Evolutionary conservation across 2,797 vertebrate genomes (phyloP).

Genomic region (Parauchenoglanis ngamensis): DNA sequence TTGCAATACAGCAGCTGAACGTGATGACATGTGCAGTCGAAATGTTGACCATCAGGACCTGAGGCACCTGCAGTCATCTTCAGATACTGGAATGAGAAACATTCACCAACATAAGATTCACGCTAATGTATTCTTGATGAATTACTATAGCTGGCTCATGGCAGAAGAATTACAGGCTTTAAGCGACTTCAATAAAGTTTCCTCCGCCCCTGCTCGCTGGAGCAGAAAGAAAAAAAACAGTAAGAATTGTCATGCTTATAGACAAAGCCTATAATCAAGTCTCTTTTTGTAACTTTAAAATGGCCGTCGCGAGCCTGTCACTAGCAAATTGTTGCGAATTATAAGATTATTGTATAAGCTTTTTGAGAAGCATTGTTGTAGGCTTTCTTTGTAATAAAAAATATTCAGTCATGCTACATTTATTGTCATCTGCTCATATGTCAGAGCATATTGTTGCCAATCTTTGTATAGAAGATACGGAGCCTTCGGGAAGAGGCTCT

Average conservation of each 20-base stretch:
- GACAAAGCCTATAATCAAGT: slow-evolving; percentile 72
- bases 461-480: slow-evolving; percentile 27
- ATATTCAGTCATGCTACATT: slow-evolving; percentile 24
- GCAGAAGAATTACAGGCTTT: slow-evolving; percentile 71
- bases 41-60: neutral
- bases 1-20: neutral
- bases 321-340: slow-evolving; percentile 59
- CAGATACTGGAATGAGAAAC: neutral
- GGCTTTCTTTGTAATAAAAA: slow-evolving; percentile 21
- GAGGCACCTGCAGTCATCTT: neutral
- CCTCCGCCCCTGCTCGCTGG: slow-evolving; percentile 55
- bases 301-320: slow-evolving; percentile 61
- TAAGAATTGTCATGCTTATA: slow-evolving; percentile 65
- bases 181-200: slow-evolving; percentile 65
- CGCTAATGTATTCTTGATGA: slow-evolving; percentile 63
- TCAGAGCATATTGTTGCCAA: slow-evolving; percentile 24
- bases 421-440: slow-evolving; percentile 35
- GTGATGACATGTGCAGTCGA: neutral
- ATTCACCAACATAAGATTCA: slow-evolving; percentile 21
- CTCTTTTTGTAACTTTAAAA: slow-evolving; percentile 62
- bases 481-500: neutral
- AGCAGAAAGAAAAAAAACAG: slow-evolving; percentile 45
- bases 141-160: slow-evolving; percentile 64
- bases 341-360: slow-evolving; percentile 68
- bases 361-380: slow-evolving; percentile 61